These are phyloP conservation scores for Atractosteus spatula DNA, from an alignment of 2,113 vertebrate genomes.

Conservation along the genomic window DNA sequence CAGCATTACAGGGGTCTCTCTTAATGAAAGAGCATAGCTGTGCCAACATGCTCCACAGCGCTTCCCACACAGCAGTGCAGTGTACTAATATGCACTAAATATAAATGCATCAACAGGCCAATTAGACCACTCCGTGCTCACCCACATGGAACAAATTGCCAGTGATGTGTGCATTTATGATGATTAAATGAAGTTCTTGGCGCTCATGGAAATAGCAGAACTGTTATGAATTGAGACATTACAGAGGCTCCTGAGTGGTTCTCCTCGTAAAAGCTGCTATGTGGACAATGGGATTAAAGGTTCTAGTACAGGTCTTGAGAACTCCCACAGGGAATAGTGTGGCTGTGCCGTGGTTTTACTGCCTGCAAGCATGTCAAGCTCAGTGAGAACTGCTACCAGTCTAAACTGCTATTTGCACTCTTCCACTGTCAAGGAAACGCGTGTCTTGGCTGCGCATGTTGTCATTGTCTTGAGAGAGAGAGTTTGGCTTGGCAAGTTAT, in stretches of 20 bases:
- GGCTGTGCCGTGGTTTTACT: no score
- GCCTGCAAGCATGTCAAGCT: no score
- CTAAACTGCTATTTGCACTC: no score
- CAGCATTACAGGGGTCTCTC: conserved; percentile 54
- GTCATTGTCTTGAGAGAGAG: no score
- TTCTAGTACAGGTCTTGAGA: no score
- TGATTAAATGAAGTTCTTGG: conserved; percentile 13
- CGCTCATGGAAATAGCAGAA: conserved; percentile 39
- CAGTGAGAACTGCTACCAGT: no score
- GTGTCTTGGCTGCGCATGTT: no score
- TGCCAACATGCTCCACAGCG: conserved; percentile 42
- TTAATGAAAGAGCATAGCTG: conserved; percentile 38
- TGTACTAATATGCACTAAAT: conserved; percentile 53
- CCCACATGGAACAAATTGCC: conserved; percentile 27
- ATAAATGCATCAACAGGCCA: conserved; percentile 48
- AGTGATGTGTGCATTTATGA: conserved; percentile 29
- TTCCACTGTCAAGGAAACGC: no score
- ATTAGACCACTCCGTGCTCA: conserved; percentile 22
- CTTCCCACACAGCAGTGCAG: conserved; percentile 26
- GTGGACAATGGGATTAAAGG: no score
- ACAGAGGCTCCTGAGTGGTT: conserved; percentile 45
- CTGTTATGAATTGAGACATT: conserved; percentile 52
- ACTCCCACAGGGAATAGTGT: no score
- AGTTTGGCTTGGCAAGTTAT: no score
- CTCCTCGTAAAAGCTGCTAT: conserved; percentile 24